Conservation (phyloP, 2,113 vertebrate genomes). For the Gnathonemus longibarbis region DNA sequence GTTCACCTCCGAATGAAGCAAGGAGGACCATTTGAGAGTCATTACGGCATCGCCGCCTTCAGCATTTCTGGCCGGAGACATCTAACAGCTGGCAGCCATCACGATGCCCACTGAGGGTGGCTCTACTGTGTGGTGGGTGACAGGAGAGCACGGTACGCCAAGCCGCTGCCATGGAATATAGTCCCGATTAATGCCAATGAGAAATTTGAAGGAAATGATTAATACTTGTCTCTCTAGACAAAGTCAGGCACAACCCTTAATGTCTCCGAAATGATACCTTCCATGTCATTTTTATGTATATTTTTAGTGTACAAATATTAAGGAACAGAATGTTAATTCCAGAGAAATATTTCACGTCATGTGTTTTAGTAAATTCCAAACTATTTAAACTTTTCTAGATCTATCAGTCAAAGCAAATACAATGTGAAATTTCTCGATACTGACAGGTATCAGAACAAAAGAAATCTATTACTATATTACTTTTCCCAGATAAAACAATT, state of each 20-base stretch:
- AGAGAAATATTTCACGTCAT: neutral
- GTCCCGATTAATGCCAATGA: neutral
- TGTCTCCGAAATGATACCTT: neutral
- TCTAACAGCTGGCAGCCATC: neutral
- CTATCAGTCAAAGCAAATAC: neutral
- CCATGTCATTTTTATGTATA: neutral
- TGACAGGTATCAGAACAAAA: neutral
- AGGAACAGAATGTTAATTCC: neutral
- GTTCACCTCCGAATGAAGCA: neutral
- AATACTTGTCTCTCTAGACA: neutral
- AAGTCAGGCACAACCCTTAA: neutral
- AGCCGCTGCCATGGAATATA: too few species aligned
- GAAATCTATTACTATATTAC: neutral
- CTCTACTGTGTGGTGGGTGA: neutral
- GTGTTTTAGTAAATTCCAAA: neutral
- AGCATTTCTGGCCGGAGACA: neutral
- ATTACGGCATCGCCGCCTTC: neutral
- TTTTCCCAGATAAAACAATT: neutral
- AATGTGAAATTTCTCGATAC: neutral
- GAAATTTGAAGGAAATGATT: neutral
- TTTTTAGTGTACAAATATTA: neutral
- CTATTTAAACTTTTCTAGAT: neutral
- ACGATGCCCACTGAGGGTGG: too few species aligned
- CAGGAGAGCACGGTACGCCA: too few species aligned
- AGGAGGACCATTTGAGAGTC: neutral